Conservation (phyloP, 2,113 vertebrate species). For the Eptatretus burgeri region DNA sequence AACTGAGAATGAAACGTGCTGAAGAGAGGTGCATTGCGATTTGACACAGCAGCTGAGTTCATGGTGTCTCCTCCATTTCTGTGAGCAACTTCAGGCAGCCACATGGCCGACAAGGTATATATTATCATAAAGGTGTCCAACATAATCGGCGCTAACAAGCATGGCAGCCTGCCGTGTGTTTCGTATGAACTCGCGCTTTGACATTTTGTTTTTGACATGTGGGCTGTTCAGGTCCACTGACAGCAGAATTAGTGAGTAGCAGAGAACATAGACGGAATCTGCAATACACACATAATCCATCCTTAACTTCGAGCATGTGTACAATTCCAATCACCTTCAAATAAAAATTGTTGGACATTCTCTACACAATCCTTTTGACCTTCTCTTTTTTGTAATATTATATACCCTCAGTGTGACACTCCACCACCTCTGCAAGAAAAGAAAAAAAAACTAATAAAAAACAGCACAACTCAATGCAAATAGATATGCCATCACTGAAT, state of each 20-base stretch:
- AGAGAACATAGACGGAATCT: constrained; percentile 93
- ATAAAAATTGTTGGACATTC: neutral
- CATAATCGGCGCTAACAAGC: constrained; percentile 91
- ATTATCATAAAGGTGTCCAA: constrained; percentile 97
- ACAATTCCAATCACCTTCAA: neutral
- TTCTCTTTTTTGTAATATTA: neutral
- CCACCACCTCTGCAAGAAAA: no score
- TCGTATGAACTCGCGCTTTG: constrained; percentile 93
- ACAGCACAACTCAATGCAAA: no score
- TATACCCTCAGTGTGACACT: no score
- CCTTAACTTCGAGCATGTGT: neutral
- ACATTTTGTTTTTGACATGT: constrained; percentile 99
- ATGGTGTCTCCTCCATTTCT: no score
- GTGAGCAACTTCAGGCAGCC: constrained; percentile 28
- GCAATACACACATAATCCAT: constrained; percentile 12
- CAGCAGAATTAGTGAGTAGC: constrained; percentile 91
- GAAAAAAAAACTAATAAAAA: no score
- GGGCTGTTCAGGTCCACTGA: constrained; percentile 90
- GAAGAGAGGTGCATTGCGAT: no score
- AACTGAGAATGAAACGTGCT: no score
- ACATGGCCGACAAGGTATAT: constrained; percentile 96
- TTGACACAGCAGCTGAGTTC: no score
- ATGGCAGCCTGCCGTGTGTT: constrained; percentile 77
- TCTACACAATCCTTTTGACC: neutral
- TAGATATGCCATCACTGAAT: no score